These are phyloP conservation scores for Clarias batrachus DNA, from an alignment of 2,113 vertebrate species.

Conservation along the genomic window DNA sequence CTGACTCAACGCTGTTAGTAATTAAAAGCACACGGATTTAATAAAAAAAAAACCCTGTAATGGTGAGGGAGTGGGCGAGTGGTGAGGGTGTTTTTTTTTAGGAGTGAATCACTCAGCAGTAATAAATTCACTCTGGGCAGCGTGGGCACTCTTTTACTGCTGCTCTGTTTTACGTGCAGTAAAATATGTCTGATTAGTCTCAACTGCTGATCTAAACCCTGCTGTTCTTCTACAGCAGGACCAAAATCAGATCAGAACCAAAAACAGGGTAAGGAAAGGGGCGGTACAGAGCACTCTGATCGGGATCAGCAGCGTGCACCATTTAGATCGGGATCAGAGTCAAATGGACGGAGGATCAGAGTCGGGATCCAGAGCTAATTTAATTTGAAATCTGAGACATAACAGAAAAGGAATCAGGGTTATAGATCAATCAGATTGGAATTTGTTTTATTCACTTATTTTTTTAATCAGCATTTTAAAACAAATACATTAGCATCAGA, in stretches of 20 bases:
- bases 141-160: not conserved
- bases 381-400: not conserved
- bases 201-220: not conserved
- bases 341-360: not conserved
- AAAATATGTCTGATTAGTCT: not conserved
- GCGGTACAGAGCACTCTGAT: not conserved
- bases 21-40: constrained; percentile 2
- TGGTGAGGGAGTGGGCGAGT: not conserved
- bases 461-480: no score
- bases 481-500: no score
- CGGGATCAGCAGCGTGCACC: not conserved
- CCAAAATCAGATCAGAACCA: not conserved
- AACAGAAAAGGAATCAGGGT: not conserved
- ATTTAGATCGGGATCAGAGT: not conserved
- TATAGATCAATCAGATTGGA: not conserved
- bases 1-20: not conserved
- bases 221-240: not conserved
- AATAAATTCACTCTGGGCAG: not conserved
- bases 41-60: not conserved
- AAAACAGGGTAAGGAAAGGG: not conserved
- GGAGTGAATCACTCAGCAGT: constrained; percentile 2
- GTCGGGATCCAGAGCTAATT: not conserved
- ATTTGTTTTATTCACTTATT: no score
- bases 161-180: not conserved
- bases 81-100: not conserved